Percentiles rank a stretch among this genome's conserved stretches.
Conservation (phyloP, 2,113 vertebrate genomes). For the Mormyrus iriodes region DNA sequence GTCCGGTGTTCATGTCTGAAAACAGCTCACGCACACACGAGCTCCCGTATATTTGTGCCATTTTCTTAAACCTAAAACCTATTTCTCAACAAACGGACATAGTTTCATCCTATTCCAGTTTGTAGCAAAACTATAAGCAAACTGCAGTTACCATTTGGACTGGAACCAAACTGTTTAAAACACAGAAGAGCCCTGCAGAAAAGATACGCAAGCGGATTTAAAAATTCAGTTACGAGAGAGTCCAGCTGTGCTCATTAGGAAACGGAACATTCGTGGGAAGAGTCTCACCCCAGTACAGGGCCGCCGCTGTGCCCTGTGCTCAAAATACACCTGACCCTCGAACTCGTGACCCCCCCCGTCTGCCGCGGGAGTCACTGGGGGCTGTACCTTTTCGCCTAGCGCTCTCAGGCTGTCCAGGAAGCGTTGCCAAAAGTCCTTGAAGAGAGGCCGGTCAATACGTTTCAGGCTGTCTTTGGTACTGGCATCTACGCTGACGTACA, state of each 20-base stretch:
- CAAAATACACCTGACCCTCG: not conserved
- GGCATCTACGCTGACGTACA: constrained; percentile 92
- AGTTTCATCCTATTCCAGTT: not conserved
- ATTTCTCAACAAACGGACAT: not conserved
- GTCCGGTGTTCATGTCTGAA: not conserved
- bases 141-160: not conserved
- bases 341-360: not conserved
- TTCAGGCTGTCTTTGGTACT: constrained; percentile 88
- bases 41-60: not conserved
- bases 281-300: not conserved
- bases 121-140: not conserved
- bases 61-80: not conserved
- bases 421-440: constrained; percentile 95
- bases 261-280: not conserved
- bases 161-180: not conserved
- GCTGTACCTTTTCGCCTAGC: constrained; percentile 85
- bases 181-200: not conserved
- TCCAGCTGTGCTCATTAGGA: not conserved
- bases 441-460: constrained; percentile 89
- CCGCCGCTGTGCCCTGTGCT: not conserved
- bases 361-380: not conserved
- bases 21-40: not conserved
- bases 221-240: not conserved
- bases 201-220: not conserved
- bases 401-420: constrained; percentile 84